phyloP scores from a whole-genome alignment of 2,113 vertebrate genomes.

The Podarcis raffonei region DNA sequence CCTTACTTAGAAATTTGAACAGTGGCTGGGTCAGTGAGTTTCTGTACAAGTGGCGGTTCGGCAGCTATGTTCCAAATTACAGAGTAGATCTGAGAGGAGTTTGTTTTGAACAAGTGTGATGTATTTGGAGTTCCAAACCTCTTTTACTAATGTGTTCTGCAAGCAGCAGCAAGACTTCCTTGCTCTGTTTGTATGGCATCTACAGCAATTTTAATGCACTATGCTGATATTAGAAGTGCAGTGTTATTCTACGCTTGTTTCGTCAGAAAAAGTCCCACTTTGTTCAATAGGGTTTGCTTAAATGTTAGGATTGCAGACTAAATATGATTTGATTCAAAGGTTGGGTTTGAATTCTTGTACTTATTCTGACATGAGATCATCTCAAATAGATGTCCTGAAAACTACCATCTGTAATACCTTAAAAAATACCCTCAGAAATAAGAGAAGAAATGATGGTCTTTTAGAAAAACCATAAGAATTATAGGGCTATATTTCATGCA shows the following conservation, averaged over 20 bases:
- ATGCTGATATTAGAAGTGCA: background rate
- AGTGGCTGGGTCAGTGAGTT: slow-evolving; percentile 56
- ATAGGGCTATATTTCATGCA: background rate
- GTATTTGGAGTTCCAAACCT: slow-evolving; percentile 39
- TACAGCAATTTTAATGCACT: background rate
- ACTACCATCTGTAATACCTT: background rate
- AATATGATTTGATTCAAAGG: slow-evolving; percentile 10
- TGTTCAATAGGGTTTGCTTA: background rate
- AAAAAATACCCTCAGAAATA: background rate
- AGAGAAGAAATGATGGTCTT: background rate
- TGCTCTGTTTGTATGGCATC: slow-evolving; percentile 1
- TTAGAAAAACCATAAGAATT: background rate
- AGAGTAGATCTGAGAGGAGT: slow-evolving; percentile 55
- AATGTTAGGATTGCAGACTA: background rate
- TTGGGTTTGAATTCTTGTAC: slow-evolving; percentile 31
- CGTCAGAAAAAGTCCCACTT: background rate
- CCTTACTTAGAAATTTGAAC: slow-evolving; percentile 66
- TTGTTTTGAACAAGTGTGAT: slow-evolving; percentile 45
- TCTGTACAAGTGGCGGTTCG: slow-evolving; percentile 62
- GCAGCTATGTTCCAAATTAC: slow-evolving; percentile 61
- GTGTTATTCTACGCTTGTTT: background rate
- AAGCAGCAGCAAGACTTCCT: slow-evolving; percentile 17
- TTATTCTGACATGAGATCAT: background rate
- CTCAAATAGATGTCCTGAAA: slow-evolving; percentile 40
- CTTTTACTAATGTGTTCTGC: slow-evolving; percentile 45